Conservation (phyloP, 2,888 invertebrate genomes). For the Peribatodes rhomboidaria region DNA sequence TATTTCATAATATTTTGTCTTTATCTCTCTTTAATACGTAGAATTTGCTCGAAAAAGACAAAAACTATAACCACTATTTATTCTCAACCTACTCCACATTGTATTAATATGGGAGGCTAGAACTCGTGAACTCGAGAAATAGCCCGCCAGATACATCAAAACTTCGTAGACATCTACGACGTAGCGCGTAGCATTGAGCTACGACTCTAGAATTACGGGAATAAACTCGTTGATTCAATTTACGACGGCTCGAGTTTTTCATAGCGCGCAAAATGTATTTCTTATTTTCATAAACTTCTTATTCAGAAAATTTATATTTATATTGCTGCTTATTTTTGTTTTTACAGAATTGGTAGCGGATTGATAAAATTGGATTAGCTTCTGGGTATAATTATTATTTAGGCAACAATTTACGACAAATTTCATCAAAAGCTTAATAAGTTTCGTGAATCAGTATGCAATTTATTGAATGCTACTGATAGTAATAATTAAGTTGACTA, state of each 20-base stretch:
- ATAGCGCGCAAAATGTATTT: not conserved
- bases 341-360: not conserved
- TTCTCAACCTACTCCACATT: not conserved
- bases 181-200: conserved; percentile 15
- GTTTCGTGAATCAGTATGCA: no score
- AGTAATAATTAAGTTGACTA: no score
- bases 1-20: no score
- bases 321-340: not conserved
- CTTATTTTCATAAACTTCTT: conserved; percentile 1
- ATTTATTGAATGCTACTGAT: no score
- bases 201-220: conserved; percentile 1
- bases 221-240: conserved; percentile 3
- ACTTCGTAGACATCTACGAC: conserved; percentile 41
- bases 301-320: conserved; percentile 1
- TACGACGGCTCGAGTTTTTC: conserved; percentile 1
- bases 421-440: no score
- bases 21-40: no score
- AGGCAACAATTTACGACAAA: no score
- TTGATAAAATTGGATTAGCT: not conserved
- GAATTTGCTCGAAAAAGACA: no score
- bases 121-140: not conserved
- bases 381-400: not conserved
- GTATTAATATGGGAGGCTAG: not conserved
- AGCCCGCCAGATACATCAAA: not conserved
- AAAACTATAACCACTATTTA: no score